Percentiles rank a stretch among this genome's conserved stretches.
These are phyloP conservation scores for Acronicta psi DNA, from an alignment of 2,888 invertebrate species.

Conservation along the genomic window DNA sequence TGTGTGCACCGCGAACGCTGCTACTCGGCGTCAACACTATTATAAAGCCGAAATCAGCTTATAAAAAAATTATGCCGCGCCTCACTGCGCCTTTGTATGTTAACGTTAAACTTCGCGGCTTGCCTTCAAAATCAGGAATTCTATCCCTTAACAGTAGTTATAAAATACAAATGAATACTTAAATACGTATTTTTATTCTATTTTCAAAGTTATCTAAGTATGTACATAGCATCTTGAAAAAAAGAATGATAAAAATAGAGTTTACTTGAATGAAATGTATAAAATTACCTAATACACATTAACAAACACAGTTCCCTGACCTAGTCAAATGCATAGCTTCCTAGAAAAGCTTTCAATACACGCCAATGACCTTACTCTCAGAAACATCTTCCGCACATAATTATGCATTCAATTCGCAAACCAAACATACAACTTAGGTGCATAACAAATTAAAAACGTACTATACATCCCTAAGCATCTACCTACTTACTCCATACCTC, in stretches of 20 bases:
- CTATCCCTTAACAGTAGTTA: slow-evolving; percentile 58
- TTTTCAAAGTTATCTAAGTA: too few relatives aligned
- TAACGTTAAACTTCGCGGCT: slow-evolving; percentile 81
- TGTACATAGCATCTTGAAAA: too few relatives aligned
- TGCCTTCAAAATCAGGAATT: slow-evolving; percentile 70
- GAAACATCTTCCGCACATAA: neutral
- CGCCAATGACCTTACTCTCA: too few relatives aligned
- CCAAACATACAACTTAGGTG: neutral
- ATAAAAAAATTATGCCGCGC: slow-evolving; percentile 83
- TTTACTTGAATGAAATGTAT: too few relatives aligned
- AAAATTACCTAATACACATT: neutral
- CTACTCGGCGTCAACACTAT: slow-evolving; percentile 69
- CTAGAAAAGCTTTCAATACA: slow-evolving; percentile 13
- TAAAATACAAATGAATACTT: slow-evolving; percentile 7
- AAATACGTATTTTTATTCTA: neutral
- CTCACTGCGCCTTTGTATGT: slow-evolving; percentile 80
- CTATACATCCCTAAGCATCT: neutral
- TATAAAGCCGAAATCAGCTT: slow-evolving; percentile 82
- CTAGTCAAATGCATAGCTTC: slow-evolving; percentile 12
- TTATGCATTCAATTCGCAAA: too few relatives aligned
- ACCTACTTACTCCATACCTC: neutral
- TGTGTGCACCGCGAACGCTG: slow-evolving; percentile 67
- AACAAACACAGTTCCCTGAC: slow-evolving; percentile 11
- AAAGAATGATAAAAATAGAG: too few relatives aligned
- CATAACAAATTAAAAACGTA: neutral